A percentile compares a stretch with the other conserved stretches of the same genome.
These are phyloP conservation scores for Sebastes oblongus DNA, from an alignment of 2,797 vertebrate species.

Conservation along the genomic window DNA sequence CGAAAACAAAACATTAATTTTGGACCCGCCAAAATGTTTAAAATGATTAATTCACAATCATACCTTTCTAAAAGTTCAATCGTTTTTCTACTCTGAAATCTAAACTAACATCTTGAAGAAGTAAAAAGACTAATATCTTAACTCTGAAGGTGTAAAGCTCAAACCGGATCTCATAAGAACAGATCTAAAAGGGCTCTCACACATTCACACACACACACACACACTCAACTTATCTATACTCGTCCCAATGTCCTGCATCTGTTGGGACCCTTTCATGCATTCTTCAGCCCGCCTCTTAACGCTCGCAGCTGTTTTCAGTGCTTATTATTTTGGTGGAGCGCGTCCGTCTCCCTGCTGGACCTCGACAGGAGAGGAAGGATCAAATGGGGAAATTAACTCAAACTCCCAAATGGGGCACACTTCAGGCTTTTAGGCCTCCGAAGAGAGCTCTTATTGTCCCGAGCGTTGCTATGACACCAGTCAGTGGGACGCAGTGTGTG, in stretches of 20 bases:
- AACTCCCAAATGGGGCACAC: slow-evolving; percentile 61
- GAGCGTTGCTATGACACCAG: slow-evolving; percentile 66
- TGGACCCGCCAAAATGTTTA: too few relatives aligned
- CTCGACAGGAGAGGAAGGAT: slow-evolving; percentile 42
- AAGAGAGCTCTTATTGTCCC: slow-evolving; percentile 63
- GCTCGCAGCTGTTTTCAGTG: slow-evolving; percentile 22
- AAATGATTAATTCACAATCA: too few relatives aligned
- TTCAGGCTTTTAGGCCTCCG: slow-evolving; percentile 60
- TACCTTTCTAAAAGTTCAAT: too few relatives aligned
- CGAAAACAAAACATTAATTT: too few relatives aligned
- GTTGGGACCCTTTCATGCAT: slow-evolving; percentile 25
- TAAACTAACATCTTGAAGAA: background rate
- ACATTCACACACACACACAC: background rate
- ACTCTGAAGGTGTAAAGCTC: background rate
- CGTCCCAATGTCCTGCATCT: background rate
- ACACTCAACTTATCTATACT: background rate
- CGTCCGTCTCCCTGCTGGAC: slow-evolving; percentile 26
- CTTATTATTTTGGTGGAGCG: slow-evolving; percentile 26
- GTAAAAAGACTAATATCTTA: background rate
- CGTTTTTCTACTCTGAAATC: background rate
- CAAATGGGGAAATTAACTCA: slow-evolving; percentile 62
- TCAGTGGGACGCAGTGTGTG: slow-evolving; percentile 29
- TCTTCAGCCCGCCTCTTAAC: slow-evolving; percentile 11
- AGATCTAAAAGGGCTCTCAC: background rate
- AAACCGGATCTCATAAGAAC: background rate